phyloP scores from a whole-genome alignment of 2,888 invertebrate genomes.

The Cantharis nigra region DNA sequence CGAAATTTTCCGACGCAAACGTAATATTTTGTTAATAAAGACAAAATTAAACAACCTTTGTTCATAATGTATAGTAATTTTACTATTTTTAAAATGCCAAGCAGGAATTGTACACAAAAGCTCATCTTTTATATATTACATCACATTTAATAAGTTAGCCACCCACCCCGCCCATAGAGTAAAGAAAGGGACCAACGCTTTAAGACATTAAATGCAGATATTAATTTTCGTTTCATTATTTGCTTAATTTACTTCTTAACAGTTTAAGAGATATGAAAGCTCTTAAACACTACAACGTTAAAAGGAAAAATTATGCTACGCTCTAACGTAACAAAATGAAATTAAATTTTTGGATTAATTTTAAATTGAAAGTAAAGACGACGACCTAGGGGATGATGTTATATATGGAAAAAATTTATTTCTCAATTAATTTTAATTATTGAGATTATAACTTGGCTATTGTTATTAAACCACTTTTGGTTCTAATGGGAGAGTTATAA shows the following conservation, averaged over 20 bases:
- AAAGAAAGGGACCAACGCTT: background rate
- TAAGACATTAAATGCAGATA: background rate
- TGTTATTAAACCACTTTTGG: background rate
- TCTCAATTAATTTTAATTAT: background rate
- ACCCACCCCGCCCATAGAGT: background rate
- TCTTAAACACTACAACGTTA: background rate
- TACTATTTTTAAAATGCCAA: background rate
- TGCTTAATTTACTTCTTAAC: background rate
- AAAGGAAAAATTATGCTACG: background rate
- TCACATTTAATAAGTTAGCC: background rate
- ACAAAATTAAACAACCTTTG: background rate
- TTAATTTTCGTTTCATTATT: background rate
- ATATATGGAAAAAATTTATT: too few relatives aligned
- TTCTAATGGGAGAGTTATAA: background rate
- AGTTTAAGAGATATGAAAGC: background rate
- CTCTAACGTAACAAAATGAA: background rate
- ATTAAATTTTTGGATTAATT: background rate
- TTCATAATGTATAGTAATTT: background rate
- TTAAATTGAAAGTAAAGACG: background rate
- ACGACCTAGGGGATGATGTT: background rate
- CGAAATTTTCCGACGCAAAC: background rate
- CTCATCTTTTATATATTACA: background rate
- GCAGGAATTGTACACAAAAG: background rate
- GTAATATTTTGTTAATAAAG: background rate
- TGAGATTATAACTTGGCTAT: background rate